These are phyloP conservation scores for Polymixis flavicincta DNA, from an alignment of 2,888 invertebrate genomes.

Conservation along the genomic window DNA sequence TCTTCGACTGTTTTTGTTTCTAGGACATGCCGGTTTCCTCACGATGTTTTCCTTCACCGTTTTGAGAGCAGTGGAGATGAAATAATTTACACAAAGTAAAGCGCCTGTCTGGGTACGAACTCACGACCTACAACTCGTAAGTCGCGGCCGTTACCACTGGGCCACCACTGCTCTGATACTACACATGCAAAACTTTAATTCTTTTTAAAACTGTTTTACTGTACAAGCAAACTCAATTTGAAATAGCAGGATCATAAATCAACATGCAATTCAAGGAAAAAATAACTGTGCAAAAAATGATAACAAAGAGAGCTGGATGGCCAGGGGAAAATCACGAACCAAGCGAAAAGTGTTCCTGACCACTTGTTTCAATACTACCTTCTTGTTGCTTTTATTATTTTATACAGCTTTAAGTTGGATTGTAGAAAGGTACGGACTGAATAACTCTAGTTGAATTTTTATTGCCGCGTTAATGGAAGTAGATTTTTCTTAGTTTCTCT, in stretches of 20 bases:
- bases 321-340: conserved; percentile 50
- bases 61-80: no score
- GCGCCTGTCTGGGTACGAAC: no score
- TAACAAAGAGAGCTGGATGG: conserved; percentile 45
- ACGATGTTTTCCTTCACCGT: no score
- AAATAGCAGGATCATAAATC: conserved; percentile 25
- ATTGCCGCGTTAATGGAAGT: conserved; percentile 38
- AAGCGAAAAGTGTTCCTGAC: conserved; percentile 27
- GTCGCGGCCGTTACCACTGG: no score
- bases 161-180: no score
- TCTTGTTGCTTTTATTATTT: conserved; percentile 52
- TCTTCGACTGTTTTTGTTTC: no score
- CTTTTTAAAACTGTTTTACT: background rate
- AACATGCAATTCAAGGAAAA: conserved; percentile 17
- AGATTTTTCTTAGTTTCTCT: conserved; percentile 34
- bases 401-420: conserved; percentile 29
- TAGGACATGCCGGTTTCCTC: no score
- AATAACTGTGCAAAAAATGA: conserved; percentile 29
- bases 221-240: background rate
- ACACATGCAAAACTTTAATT: background rate
- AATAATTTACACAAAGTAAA: no score
- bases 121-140: no score
- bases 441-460: conserved; percentile 37
- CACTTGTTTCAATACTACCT: conserved; percentile 42
- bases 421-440: conserved; percentile 21